Percentiles rank a stretch among this genome's conserved stretches.
Conservation (phyloP, 2,888 invertebrate genomes). For the Leptinotarsa peninsularis region DNA sequence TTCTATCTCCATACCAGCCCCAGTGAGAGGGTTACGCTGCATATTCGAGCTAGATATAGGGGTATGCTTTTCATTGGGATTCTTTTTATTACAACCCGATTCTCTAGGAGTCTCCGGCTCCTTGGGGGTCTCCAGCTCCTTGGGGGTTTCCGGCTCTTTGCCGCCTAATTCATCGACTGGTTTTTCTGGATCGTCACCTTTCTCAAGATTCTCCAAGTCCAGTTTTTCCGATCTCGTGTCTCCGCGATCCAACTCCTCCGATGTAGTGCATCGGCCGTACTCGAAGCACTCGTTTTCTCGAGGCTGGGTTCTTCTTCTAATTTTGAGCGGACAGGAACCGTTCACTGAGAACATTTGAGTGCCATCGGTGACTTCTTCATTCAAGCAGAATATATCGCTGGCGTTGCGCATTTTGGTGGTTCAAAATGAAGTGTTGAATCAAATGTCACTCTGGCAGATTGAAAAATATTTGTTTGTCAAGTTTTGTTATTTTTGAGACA, state of each 20-base stretch:
- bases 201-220: conserved; percentile 12
- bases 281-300: conserved; percentile 47
- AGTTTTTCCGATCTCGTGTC: conserved; percentile 28
- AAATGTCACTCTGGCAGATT: conserved; percentile 17
- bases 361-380: conserved; percentile 58
- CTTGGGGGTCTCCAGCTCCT: conserved; percentile 3
- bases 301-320: conserved; percentile 49
- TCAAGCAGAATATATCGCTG: conserved; percentile 63
- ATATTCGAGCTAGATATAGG: conserved; percentile 46
- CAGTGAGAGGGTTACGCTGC: conserved; percentile 55
- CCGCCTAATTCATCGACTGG: neutral
- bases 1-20: conserved; percentile 54
- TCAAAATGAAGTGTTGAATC: neutral
- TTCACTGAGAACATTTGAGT: conserved; percentile 61
- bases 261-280: conserved; percentile 41
- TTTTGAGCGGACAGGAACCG: conserved; percentile 59
- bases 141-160: conserved; percentile 9
- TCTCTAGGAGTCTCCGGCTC: neutral
- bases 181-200: conserved; percentile 18
- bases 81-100: conserved; percentile 3
- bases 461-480: neutral
- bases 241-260: conserved; percentile 32
- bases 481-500: conserved; percentile 6
- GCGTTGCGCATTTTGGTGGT: conserved; percentile 52
- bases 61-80: neutral